Percentiles rank a stretch among this genome's conserved stretches.
Conservation (phyloP, 1,140 invertebrate species). For the Antheraea mylitta region DNA sequence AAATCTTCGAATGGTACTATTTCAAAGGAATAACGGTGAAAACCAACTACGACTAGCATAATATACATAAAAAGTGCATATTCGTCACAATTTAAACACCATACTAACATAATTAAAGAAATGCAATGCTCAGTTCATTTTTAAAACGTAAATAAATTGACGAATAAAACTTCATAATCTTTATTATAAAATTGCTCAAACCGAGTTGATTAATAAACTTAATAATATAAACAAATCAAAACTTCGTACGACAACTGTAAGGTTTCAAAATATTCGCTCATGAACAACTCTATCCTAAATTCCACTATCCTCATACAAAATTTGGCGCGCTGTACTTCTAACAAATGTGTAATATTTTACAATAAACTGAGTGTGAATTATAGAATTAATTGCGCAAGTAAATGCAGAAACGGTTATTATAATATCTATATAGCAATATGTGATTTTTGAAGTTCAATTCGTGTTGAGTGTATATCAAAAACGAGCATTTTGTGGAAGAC, state of each 20-base stretch:
- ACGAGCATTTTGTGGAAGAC: slow-evolving; percentile 66
- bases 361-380: not conserved
- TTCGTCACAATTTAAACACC: not conserved
- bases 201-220: not conserved
- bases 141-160: not conserved
- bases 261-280: not conserved
- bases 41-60: slow-evolving; percentile 1
- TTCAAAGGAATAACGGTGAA: not conserved
- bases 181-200: not conserved
- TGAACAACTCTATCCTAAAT: not conserved
- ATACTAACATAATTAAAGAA: not conserved
- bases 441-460: not conserved
- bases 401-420: slow-evolving; percentile 20
- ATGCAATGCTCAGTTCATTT: not conserved
- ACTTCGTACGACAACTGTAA: not conserved
- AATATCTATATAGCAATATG: not conserved
- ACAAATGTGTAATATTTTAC: not conserved
- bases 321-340: not conserved
- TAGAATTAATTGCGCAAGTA: slow-evolving; percentile 19
- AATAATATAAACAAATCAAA: too few relatives aligned
- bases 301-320: not conserved
- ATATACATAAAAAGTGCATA: not conserved
- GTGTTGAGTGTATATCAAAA: slow-evolving; percentile 19
- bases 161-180: not conserved
- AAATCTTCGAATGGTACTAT: not conserved